Conservation (phyloP, 2,797 vertebrate genomes). For the Buceros bicornis region DNA sequence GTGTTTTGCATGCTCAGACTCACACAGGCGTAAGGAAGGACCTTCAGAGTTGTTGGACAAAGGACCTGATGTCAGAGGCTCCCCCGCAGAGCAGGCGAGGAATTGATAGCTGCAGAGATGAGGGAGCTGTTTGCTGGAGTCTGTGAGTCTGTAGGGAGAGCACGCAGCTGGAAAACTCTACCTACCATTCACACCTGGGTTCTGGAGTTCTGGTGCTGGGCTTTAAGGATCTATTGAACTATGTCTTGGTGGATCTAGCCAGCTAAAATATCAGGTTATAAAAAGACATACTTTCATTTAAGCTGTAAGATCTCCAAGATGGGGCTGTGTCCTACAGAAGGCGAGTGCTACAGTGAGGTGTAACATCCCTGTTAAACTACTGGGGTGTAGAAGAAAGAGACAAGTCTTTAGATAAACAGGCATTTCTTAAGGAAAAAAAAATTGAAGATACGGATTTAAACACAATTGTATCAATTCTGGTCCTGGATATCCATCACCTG, state of each 20-base stretch:
- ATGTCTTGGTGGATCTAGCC: background rate
- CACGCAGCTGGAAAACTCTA: background rate
- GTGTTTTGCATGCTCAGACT: background rate
- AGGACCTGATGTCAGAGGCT: background rate
- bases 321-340: background rate
- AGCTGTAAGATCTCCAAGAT: background rate
- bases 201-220: background rate
- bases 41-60: background rate
- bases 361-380: background rate
- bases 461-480: background rate
- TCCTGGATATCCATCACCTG: background rate
- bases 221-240: background rate
- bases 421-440: background rate
- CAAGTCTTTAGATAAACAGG: background rate
- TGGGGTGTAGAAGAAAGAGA: background rate
- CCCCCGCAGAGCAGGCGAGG: rapidly evolving
- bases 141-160: background rate
- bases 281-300: background rate
- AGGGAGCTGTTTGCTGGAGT: background rate
- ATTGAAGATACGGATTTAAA: background rate
- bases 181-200: background rate
- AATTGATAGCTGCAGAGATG: background rate
- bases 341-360: rapidly evolving
- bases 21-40: background rate
- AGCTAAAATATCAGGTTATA: background rate